Evolutionary conservation across 1,140 invertebrate species (phyloP), one percentile per base, ranked within the genome.

Genomic region (Spodoptera frugiperda): DNA sequence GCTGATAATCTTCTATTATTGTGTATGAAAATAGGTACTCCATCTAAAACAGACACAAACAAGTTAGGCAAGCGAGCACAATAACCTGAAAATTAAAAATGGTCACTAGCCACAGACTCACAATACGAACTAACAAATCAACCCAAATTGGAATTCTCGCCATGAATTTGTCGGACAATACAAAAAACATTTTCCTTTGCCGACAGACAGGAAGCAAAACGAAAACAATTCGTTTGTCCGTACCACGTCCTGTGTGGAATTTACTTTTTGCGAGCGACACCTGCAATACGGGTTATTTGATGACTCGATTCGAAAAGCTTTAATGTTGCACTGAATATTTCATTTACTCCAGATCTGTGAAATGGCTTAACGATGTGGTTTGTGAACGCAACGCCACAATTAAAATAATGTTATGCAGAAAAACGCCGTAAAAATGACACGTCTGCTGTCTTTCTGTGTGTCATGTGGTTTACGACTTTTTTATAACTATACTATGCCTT

Each of bases 181-280:
- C 46, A 67, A 49, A 57, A 65, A 39, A 57, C 46, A 59, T 61
- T 67, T 76, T 68, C 30, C 5, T 44, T 48, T 54, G 49, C 30
- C 25, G 57, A 61, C 63, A 15, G 17, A 8, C 44, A 21, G 44
- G 44, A 3, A 39, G 49, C 51, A 70, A 67, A 67, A 67, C 44
- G 44, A 67, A 67, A 67, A 67, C 63, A 67, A 67, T 70, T 53
- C 51, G 48, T 70, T 70, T 70, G 67, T 70, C 25, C 21, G 48
- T 51, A 19, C 49, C 49, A 12, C 63, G 63, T 49, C 19, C 67
- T 30, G 65, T 12, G 12, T n/a, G 21, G 67, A 70, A 70, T 70
- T 53, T 17, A 70, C 48, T 70, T 70, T 70, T 70, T 70, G 67
- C 25, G 33, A 53, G 53, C 30, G 51, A 70, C 51, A 70, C 67